Evolutionary conservation across 1,140 invertebrate species (phyloP), one percentile per base, ranked within the genome.

Genomic region (Drosophila punjabiensis): DNA sequence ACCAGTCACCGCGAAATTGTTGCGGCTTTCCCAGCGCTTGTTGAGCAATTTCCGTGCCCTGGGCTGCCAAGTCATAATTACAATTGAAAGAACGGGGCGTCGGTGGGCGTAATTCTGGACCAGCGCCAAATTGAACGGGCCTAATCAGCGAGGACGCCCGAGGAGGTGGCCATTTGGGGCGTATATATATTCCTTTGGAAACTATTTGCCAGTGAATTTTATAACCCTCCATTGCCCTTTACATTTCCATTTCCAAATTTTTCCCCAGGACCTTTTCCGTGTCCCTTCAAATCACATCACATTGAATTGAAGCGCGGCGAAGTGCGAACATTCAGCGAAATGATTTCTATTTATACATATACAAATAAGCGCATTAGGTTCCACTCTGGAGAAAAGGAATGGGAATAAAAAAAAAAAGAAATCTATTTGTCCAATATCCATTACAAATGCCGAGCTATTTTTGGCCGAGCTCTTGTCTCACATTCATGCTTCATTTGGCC

Each of bases 401-500:
- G 39, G 4, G 16, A 16, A 13, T 2, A 5, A 52, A n/a, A 48
- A 5, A 52, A n/a, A 48, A 59, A 62, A 4, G 8, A 47, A 65
- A 76, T 79, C 47, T 70, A 64, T 81, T 81, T 84, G 74, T 74
- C 61, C 20, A 73, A 85, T 84, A 84, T 81, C 76, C 52, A 78
- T 78, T 78, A 53, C 60, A 50, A 66, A 32, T 66, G 45, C 52
- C 20, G 45, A 63, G 61, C 58, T 79, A 70, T 60, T 79, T 75
- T 56, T 73, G 53, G 65, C 13, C 28, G 8, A 10, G 11, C 33
- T 18, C 56, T 66, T 63, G 60, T 39, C 70, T 68, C 37, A 60
- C 76, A 67, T 85, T 85, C 64, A 78, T 76, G 82, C 78, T 81
- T 85, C 82, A 85, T 85, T 85, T 81, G 82, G 67, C 62, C 18